Percentiles rank a stretch among this genome's conserved stretches.
phyloP scores from a whole-genome alignment of 2,797 vertebrate genomes.

The Pipistrellus pygmaeus region DNA sequence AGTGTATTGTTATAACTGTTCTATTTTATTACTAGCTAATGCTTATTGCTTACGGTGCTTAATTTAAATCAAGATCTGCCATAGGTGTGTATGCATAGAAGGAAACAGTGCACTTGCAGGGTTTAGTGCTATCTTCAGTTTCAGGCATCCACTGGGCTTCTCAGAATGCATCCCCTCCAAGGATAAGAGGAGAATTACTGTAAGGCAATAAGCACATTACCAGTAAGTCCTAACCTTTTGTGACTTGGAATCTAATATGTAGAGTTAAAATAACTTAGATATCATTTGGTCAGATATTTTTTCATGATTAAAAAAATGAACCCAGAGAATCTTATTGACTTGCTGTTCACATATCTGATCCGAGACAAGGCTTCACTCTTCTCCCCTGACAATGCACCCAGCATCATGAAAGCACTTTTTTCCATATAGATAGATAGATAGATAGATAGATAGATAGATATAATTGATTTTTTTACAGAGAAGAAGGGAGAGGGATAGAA shows the following conservation, averaged over 20 bases:
- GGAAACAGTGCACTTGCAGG: background rate
- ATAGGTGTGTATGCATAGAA: background rate
- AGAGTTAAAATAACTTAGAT: conserved; percentile 16
- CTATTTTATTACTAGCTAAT: background rate
- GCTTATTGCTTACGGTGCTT: background rate
- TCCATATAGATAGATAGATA: too few relatives aligned
- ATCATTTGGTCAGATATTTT: background rate
- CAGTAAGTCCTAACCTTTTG: background rate
- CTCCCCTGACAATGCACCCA: background rate
- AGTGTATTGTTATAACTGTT: background rate
- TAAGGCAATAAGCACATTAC: background rate
- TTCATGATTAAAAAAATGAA: background rate
- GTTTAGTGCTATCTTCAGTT: background rate
- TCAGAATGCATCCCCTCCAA: background rate
- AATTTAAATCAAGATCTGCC: background rate
- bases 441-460: too few relatives aligned
- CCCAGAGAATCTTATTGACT: background rate
- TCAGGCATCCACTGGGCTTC: background rate
- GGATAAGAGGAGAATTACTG: background rate
- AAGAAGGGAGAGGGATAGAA: too few relatives aligned
- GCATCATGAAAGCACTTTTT: background rate
- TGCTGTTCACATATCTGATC: background rate
- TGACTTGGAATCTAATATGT: conserved; percentile 45
- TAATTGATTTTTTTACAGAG: too few relatives aligned
- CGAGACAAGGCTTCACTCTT: background rate